Conservation (phyloP, 2,113 vertebrate species). For the Felis chaus region DNA sequence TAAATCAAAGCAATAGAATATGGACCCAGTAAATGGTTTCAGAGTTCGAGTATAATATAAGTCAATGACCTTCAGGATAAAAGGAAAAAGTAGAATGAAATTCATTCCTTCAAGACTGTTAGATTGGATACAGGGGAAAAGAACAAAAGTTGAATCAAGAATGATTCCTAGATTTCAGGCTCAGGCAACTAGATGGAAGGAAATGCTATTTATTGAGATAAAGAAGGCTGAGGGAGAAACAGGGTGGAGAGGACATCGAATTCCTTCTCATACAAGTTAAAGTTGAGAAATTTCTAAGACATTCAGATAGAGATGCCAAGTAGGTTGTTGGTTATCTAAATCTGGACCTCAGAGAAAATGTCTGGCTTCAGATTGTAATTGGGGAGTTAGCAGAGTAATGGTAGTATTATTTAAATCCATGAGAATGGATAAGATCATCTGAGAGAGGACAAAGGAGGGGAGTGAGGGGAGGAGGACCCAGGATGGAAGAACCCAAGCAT, state of each 20-base stretch:
- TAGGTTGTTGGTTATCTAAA: neutral
- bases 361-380: neutral
- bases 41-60: neutral
- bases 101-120: neutral
- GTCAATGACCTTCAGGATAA: neutral
- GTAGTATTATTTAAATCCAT: neutral
- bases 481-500: neutral
- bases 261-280: constrained; percentile 27
- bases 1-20: neutral
- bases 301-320: neutral
- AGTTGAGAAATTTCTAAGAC: neutral
- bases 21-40: neutral
- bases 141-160: neutral
- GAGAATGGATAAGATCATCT: neutral
- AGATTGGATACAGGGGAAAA: neutral
- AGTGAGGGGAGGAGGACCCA: neutral
- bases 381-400: neutral
- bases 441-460: neutral
- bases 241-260: neutral
- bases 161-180: neutral
- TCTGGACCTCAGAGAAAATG: neutral
- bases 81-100: neutral
- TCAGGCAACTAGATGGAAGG: neutral
- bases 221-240: neutral
- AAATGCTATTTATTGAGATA: constrained; percentile 17